Evolutionary conservation across 2,888 invertebrate species (phyloP).

Genomic region (Luperina testacea): DNA sequence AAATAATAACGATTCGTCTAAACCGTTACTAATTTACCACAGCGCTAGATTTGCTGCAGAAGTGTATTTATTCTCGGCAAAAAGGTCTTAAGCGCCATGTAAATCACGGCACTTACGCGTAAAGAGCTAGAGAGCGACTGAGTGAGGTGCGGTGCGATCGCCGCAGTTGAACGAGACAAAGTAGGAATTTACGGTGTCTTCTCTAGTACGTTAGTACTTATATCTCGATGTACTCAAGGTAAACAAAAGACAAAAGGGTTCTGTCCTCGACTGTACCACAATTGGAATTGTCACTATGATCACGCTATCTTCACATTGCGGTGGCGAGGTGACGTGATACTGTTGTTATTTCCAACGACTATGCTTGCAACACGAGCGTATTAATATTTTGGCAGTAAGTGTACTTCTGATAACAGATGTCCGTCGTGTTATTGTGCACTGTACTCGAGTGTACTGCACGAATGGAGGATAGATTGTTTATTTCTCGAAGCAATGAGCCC

Average conservation of each 20-base stretch:
- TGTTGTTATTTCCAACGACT: constrained; percentile 16
- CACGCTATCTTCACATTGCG: constrained; percentile 60
- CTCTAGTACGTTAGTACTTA: too few species aligned
- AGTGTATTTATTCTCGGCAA: too few species aligned
- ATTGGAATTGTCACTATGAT: constrained; percentile 43
- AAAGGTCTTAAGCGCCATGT: too few species aligned
- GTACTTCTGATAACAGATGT: constrained; percentile 16
- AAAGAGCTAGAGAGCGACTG: too few species aligned
- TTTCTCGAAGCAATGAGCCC: not conserved
- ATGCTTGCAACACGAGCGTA: constrained; percentile 8
- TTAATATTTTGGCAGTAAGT: constrained; percentile 27
- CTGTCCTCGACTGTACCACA: constrained; percentile 38
- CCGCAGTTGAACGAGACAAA: too few species aligned
- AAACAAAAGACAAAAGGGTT: not conserved
- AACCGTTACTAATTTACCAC: too few species aligned
- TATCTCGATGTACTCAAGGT: too few species aligned
- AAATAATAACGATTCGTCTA: too few species aligned
- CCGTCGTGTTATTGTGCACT: constrained; percentile 15
- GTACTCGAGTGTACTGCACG: constrained; percentile 20
- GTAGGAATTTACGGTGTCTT: too few species aligned
- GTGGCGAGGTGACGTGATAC: constrained; percentile 42
- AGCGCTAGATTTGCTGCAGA: too few species aligned
- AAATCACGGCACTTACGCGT: too few species aligned
- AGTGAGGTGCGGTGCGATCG: too few species aligned
- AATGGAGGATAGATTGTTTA: not conserved